Percentiles rank a stretch among this genome's conserved stretches.
phyloP scores from a whole-genome alignment of 2,888 invertebrate genomes.

The Idaea dimidiata region DNA sequence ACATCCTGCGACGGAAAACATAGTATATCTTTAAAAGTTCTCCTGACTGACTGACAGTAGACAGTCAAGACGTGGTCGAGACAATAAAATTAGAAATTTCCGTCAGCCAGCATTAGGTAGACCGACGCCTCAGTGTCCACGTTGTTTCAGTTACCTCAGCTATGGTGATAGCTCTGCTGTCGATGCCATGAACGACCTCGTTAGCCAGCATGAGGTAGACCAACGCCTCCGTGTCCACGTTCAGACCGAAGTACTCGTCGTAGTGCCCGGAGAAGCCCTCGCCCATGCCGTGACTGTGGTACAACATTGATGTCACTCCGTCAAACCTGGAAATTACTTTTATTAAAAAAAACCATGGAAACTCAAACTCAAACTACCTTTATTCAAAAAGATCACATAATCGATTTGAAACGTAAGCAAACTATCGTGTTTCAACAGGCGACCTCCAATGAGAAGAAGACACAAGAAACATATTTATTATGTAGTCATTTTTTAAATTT shows the following conservation, averaged over 20 bases:
- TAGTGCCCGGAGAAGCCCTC: constrained; percentile 96
- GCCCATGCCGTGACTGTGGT: constrained; percentile 97
- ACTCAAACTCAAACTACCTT: too few species aligned
- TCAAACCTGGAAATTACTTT: constrained; percentile 86
- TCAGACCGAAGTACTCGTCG: constrained; percentile 97
- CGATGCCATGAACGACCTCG: constrained; percentile 89
- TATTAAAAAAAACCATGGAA: neutral
- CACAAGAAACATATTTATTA: too few species aligned
- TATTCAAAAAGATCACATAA: too few species aligned
- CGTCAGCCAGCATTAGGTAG: constrained; percentile 96
- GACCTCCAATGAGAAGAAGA: too few species aligned
- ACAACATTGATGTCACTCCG: constrained; percentile 99
- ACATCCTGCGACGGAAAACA: constrained; percentile 85
- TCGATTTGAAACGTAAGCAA: too few species aligned
- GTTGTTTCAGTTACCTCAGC: constrained; percentile 89
- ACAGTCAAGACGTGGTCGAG: too few species aligned
- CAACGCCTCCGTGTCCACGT: constrained; percentile 97
- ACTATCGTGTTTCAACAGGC: too few species aligned
- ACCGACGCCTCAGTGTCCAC: constrained; percentile 97
- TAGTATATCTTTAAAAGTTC: too few species aligned
- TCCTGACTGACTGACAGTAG: too few species aligned
- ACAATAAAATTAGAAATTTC: too few species aligned
- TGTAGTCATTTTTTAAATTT: too few species aligned
- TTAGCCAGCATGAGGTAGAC: constrained; percentile 97
- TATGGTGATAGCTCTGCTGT: constrained; percentile 92